Base-by-base conservation (phyloP, 2,797 vertebrate genomes). In the Anguilla megastoma region DNA sequence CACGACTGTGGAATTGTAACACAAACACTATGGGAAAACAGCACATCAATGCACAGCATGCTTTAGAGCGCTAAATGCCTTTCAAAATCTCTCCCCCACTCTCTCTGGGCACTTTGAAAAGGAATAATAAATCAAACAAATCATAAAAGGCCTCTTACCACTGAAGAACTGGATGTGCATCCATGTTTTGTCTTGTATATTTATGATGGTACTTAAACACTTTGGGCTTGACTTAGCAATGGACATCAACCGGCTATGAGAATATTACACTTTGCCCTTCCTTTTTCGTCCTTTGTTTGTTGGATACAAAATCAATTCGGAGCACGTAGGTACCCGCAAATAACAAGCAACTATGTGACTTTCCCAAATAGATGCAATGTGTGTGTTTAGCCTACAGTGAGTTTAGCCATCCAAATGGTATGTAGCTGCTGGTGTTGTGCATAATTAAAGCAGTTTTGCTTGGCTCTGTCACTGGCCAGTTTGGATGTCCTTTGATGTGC, bases 91-190 rank as follows among this genome's bases (percentile, higher is more conserved):
- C 71, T 36, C 71, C 16, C 10, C 14, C 12, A 4, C 30, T 33
- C 71, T 36, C 12, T 76, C 12, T 76, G 30, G 10, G 33, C 71
- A 76, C 71, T 76, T 33, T 76, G 30, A 36, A 76, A 76, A 33
- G 12, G 71, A 76, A 76, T 76, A 76, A 76, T 76, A 76, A 76
- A 76, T 76, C 71, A 76, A 76, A 76, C 71, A 36, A 76, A 16
- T 30, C 71, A 76, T 76, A 14, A 76, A 76, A 76, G 71, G 27
- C 33, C 9, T 76, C 14, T 76, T 76, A 74, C 30, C 2, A 36
- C 12, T 76, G 71, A 33, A 36, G 71, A 16, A 36, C 36, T 76
- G 9, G 33, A 36, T 12, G 71, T 36, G 30, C 3, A 76, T 36
- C 63, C 63, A 69, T 69, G n/a, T 69, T 58, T 69, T 69, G n/a